A percentile compares a stretch with the other conserved stretches of the same genome.
Conservation (phyloP, 1,140 invertebrate species). For the Drosophila subobscura region DNA sequence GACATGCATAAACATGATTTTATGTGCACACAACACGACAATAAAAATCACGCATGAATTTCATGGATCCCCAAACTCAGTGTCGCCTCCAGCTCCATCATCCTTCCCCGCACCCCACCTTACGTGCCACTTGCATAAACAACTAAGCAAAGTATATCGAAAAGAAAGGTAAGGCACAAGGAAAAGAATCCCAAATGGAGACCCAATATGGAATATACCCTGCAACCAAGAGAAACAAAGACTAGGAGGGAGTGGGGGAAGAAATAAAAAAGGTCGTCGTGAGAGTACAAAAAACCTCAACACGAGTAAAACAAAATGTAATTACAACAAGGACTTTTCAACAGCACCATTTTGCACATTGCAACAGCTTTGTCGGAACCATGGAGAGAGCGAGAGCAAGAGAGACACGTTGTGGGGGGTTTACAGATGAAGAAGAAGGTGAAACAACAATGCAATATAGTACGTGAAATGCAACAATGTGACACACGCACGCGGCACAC, state of each 20-base stretch:
- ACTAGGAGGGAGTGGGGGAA: slow-evolving; percentile 9
- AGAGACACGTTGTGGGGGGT: background rate
- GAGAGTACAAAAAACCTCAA: slow-evolving; percentile 75
- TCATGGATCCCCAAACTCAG: slow-evolving; percentile 65
- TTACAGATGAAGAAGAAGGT: slow-evolving; percentile 4
- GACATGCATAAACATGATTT: slow-evolving; percentile 76
- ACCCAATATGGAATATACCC: too few relatives aligned
- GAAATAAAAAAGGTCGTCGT: slow-evolving; percentile 59
- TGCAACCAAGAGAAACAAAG: slow-evolving; percentile 6
- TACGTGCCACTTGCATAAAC: slow-evolving; percentile 68
- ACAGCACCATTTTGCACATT: slow-evolving; percentile 60
- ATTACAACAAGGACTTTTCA: slow-evolving; percentile 78
- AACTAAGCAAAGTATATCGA: slow-evolving; percentile 27
- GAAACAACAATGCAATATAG: slow-evolving; percentile 48
- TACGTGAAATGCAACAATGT: slow-evolving; percentile 76
- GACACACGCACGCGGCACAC: slow-evolving; percentile 41
- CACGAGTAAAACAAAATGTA: slow-evolving; percentile 82
- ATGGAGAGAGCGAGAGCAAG: background rate
- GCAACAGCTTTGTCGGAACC: slow-evolving; percentile 55
- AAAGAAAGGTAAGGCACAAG: slow-evolving; percentile 7
- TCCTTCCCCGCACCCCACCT: slow-evolving; percentile 9
- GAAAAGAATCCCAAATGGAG: background rate
- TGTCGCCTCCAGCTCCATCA: background rate
- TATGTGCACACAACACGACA: slow-evolving; percentile 76
- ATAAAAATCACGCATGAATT: slow-evolving; percentile 81